These are phyloP conservation scores for Wasmannia auropunctata DNA, from an alignment of 1,140 invertebrate species.

Conservation along the genomic window DNA sequence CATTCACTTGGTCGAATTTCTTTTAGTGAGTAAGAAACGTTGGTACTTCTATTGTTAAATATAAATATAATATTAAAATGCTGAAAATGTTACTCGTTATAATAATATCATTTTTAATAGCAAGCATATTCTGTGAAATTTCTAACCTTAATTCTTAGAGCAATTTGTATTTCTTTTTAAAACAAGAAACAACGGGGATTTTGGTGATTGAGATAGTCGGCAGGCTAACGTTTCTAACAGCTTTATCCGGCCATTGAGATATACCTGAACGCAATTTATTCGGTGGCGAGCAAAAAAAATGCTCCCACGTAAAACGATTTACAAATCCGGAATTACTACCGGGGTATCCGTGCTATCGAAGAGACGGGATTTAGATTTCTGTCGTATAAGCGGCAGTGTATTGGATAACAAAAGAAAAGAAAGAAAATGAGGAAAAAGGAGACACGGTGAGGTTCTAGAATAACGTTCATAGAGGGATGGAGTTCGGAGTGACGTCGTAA, in stretches of 20 bases:
- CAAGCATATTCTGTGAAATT: not conserved
- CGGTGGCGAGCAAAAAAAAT: constrained; percentile 7
- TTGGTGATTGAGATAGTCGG: constrained; percentile 11
- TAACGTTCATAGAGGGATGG: not conserved
- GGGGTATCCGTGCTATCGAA: constrained; percentile 45
- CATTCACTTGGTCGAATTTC: too few relatives aligned
- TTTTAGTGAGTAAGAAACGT: too few relatives aligned
- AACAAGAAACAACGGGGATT: not conserved
- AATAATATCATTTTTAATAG: not conserved
- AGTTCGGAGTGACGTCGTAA: not conserved
- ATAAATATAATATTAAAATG: too few relatives aligned
- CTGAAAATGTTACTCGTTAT: not conserved
- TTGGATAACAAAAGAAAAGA: constrained; percentile 43
- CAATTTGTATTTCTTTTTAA: not conserved
- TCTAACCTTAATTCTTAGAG: not conserved
- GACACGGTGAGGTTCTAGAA: not conserved
- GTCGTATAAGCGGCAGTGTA: constrained; percentile 56
- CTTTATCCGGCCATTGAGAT: constrained; percentile 43
- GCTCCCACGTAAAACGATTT: constrained; percentile 66
- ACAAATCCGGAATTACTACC: constrained; percentile 72
- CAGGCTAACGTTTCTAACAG: constrained; percentile 8
- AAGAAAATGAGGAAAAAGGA: not conserved
- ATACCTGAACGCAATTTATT: constrained; percentile 56
- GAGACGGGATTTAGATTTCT: constrained; percentile 64
- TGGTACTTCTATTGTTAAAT: too few relatives aligned